Conservation (phyloP, 2,888 invertebrate species). For the Apotomis capreana region DNA sequence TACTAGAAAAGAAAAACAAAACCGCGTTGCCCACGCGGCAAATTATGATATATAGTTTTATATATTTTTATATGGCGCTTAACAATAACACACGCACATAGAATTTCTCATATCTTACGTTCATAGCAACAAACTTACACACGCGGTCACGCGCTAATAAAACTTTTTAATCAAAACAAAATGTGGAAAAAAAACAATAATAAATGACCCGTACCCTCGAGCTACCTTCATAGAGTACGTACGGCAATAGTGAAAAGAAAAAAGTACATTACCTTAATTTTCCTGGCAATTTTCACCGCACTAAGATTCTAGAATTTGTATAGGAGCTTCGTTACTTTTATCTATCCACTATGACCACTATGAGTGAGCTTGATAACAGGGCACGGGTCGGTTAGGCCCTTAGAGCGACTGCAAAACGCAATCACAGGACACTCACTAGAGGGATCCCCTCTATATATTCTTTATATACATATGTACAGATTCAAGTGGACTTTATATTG, state of each 20-base stretch:
- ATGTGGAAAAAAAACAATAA: slow-evolving; percentile 56
- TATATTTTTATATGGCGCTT: slow-evolving; percentile 71
- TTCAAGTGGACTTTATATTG: slow-evolving; percentile 56
- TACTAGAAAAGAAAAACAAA: slow-evolving; percentile 38
- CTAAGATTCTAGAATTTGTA: neutral
- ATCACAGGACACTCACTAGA: slow-evolving; percentile 8
- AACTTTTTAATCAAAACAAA: slow-evolving; percentile 71
- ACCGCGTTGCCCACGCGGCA: slow-evolving; percentile 29
- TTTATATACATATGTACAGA: slow-evolving; percentile 77
- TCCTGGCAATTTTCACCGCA: neutral
- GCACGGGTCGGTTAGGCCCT: slow-evolving; percentile 40
- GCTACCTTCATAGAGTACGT: slow-evolving; percentile 12
- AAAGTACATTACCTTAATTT: neutral
- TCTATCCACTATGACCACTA: slow-evolving; percentile 4
- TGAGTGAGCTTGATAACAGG: neutral
- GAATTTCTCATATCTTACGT: slow-evolving; percentile 66
- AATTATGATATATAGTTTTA: slow-evolving; percentile 52
- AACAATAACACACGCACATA: slow-evolving; percentile 79
- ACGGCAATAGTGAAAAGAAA: neutral
- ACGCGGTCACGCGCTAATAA: slow-evolving; percentile 69
- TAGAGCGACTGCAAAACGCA: slow-evolving; percentile 5
- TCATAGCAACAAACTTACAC: slow-evolving; percentile 61
- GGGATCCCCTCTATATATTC: slow-evolving; percentile 57
- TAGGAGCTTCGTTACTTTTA: neutral
- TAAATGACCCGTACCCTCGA: slow-evolving; percentile 57